A percentile compares a stretch with the other conserved stretches of the same genome.
Conservation (phyloP, 2,113 vertebrate species). For the Phalacrocorax aristotelis region DNA sequence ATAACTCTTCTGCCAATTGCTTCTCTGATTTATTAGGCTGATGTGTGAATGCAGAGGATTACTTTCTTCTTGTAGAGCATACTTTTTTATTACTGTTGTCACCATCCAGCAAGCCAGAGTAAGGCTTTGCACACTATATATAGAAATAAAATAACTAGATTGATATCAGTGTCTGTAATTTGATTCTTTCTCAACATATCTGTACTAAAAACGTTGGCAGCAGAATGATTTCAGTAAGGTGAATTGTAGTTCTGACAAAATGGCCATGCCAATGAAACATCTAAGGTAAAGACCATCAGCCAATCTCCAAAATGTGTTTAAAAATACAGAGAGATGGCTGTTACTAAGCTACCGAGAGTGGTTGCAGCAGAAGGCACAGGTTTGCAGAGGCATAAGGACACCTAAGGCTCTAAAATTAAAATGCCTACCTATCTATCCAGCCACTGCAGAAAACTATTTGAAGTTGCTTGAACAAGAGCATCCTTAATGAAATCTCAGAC, state of each 20-base stretch:
- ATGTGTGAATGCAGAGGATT: background rate
- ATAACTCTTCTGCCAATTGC: background rate
- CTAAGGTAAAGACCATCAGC: background rate
- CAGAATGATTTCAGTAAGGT: background rate
- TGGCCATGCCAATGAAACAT: background rate
- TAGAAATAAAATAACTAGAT: slow-evolving; percentile 7
- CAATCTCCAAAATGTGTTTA: background rate
- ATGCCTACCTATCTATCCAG: background rate
- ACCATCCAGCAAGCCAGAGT: background rate
- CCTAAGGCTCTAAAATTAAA: background rate
- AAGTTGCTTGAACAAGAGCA: background rate
- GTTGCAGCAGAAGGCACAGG: background rate
- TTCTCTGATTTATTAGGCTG: slow-evolving; percentile 14
- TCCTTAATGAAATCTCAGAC: background rate
- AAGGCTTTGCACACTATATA: background rate
- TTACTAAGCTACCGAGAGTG: background rate
- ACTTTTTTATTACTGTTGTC: slow-evolving; percentile 16
- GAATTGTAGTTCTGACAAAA: background rate
- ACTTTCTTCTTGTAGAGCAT: background rate
- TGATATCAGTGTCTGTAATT: background rate
- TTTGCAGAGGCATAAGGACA: background rate
- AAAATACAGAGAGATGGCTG: background rate
- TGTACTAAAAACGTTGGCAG: background rate
- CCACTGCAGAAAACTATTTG: background rate
- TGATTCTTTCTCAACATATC: background rate